phyloP scores from a whole-genome alignment of 2,797 vertebrate species.

The Vespertilio murinus region DNA sequence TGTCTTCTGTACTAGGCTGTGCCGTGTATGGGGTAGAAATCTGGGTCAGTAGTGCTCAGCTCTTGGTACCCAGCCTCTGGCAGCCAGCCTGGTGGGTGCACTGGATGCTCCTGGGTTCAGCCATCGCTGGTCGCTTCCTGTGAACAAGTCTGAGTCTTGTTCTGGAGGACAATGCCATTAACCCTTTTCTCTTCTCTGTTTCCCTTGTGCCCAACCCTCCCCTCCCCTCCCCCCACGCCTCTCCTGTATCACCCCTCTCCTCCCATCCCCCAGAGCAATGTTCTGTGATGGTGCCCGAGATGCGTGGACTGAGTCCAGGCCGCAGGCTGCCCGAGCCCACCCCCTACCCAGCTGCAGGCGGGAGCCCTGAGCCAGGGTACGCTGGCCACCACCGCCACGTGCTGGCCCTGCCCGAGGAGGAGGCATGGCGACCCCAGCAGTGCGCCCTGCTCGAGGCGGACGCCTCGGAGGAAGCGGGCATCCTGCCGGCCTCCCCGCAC shows the following conservation, averaged over 20 bases:
- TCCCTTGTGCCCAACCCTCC: neutral
- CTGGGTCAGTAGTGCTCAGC: neutral
- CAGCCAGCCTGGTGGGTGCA: neutral
- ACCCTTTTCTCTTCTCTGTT: constrained; percentile 31
- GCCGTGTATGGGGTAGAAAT: neutral
- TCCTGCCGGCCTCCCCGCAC: constrained; percentile 80
- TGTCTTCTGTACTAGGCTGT: neutral
- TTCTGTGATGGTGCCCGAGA: constrained; percentile 86
- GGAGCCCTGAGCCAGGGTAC: constrained; percentile 81
- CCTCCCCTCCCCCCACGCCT: neutral
- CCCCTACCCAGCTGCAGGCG: constrained; percentile 46
- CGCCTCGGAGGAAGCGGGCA: constrained; percentile 85
- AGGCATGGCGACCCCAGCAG: constrained; percentile 89
- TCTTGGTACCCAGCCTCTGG: neutral
- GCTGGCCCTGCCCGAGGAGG: constrained; percentile 87
- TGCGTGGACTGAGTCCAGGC: constrained; percentile 92
- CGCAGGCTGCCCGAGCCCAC: constrained; percentile 87
- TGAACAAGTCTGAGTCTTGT: neutral
- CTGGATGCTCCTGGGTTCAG: neutral
- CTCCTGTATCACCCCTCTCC: neutral
- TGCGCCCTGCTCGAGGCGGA: constrained; percentile 88
- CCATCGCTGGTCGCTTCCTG: neutral
- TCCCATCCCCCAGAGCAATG: constrained; percentile 88
- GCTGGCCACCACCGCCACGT: constrained; percentile 83
- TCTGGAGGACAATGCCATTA: neutral